Base-by-base conservation (phyloP, 2,797 vertebrate genomes). In the Tinamus major region DNA sequence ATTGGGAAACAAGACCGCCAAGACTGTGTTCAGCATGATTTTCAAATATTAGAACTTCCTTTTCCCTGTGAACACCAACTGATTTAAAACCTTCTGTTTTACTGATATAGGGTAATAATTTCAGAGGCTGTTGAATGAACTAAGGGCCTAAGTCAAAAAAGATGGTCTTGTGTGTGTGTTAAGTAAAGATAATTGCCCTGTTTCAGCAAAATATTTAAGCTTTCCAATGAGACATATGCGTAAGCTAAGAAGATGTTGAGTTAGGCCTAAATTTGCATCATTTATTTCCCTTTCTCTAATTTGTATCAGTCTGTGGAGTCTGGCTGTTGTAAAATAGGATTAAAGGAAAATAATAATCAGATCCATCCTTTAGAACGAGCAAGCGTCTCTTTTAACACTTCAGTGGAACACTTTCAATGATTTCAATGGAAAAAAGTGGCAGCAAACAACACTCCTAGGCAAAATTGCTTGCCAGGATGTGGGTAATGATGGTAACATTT, bases 391-490 rank as follows among this genome's bases (percentile, higher is more conserved):
- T 97, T 91, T 84, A 92, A 82, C 81, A 79, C 48, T 49, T 49
- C 23, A 26, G 48, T 26, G 48, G 48, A 49, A 49, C 48, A 49
- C 48, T 49, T 24, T 49, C 7, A 49, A 49, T 74, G 84, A 37
- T 88, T 91, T 85, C 87, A 72, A 79, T 91, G 58, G 55, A 61
- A 72, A 89, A 94, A 93, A 94, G 41, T 91, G 80, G 63, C 90
- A 97, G 72, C 87, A 87, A 93, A 69, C 49, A 39, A 81, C 1
- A 8, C 29, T 88, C 1, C 1, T 44, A 5, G 62, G 42, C 46
- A 89, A 62, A 91, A 81, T 89, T 82, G 21, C 74, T 75, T 95
- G 87, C 70, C 37, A 84, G 61, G 85, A 87, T 81, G 85, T 53
- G 51, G 56, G 29, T 93, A 88, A 61, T 96, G 84, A 85, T 42